Conservation (phyloP, 2,113 vertebrate species). For the Ailurus styani region DNA sequence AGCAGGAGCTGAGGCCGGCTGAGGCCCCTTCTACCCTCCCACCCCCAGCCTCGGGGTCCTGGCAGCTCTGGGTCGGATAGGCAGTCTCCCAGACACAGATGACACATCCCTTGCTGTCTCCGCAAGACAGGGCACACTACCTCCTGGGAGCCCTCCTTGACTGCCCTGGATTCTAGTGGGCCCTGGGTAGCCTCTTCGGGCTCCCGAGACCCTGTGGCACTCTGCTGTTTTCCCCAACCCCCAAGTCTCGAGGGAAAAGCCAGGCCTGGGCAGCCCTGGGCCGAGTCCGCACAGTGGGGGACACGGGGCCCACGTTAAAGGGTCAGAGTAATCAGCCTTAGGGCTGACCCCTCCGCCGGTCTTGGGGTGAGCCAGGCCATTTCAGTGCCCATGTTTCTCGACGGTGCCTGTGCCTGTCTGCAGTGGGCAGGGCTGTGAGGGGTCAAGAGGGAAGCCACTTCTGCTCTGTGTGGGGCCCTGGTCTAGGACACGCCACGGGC, state of each 20-base stretch:
- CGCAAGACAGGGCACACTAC: fast-evolving
- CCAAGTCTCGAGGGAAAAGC: neutral
- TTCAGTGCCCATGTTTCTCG: fast-evolving
- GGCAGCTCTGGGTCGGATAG: too few relatives aligned
- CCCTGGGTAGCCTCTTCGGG: neutral
- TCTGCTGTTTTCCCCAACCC: neutral
- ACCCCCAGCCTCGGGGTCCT: neutral
- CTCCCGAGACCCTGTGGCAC: neutral
- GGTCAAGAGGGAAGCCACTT: neutral
- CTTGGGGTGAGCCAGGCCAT: neutral
- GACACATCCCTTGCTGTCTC: neutral
- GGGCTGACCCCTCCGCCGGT: fast-evolving
- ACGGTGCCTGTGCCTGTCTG: neutral
- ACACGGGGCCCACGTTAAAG: too few relatives aligned
- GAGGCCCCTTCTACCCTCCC: fast-evolving
- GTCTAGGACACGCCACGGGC: fast-evolving
- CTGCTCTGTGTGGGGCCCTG: fast-evolving
- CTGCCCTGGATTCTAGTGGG: fast-evolving
- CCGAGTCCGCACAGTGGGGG: neutral
- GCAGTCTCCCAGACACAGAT: neutral
- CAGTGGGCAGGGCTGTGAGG: fast-evolving
- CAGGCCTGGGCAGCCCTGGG: neutral
- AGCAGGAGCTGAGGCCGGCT: neutral
- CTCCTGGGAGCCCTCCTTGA: neutral
- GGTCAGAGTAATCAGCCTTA: neutral